phyloP scores from a whole-genome alignment of 2,888 invertebrate genomes.

The Oeneis ivallda region DNA sequence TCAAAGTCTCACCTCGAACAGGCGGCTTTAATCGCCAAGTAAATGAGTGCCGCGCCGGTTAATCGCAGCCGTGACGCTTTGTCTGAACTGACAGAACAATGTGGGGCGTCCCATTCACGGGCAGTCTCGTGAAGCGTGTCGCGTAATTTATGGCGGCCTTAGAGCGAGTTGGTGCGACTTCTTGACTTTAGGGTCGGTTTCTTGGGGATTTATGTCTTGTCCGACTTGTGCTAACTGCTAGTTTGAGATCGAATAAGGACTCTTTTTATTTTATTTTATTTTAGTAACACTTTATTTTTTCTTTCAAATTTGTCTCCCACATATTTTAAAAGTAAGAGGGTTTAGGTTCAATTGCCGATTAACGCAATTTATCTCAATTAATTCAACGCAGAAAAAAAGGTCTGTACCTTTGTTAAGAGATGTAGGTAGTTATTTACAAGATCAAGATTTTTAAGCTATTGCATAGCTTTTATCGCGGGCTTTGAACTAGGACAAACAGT shows the following conservation, averaged over 20 bases:
- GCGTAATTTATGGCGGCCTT: slow-evolving; percentile 56
- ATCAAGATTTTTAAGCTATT: too few species aligned
- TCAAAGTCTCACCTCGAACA: too few species aligned
- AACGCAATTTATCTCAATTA: too few species aligned
- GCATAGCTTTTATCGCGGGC: too few species aligned
- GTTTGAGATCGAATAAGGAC: not conserved
- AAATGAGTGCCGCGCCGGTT: slow-evolving; percentile 47
- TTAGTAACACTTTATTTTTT: too few species aligned
- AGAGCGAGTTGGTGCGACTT: slow-evolving; percentile 39
- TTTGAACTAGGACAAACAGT: too few species aligned
- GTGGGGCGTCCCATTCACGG: slow-evolving; percentile 57
- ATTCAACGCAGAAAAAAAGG: too few species aligned
- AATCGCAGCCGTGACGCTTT: slow-evolving; percentile 65
- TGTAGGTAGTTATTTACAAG: too few species aligned
- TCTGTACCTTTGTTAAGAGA: too few species aligned
- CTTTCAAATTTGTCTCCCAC: too few species aligned
- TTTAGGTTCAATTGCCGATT: not conserved
- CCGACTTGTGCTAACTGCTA: slow-evolving; percentile 5
- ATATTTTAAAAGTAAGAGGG: too few species aligned
- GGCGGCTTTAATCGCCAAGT: slow-evolving; percentile 23
- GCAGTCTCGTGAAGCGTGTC: slow-evolving; percentile 52
- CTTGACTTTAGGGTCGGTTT: slow-evolving; percentile 36
- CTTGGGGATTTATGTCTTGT: slow-evolving; percentile 35
- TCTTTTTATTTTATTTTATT: not conserved
- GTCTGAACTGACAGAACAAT: slow-evolving; percentile 70